Base-by-base conservation (phyloP, 1,140 invertebrate species). In the Trichomalopsis sarcophagae region DNA sequence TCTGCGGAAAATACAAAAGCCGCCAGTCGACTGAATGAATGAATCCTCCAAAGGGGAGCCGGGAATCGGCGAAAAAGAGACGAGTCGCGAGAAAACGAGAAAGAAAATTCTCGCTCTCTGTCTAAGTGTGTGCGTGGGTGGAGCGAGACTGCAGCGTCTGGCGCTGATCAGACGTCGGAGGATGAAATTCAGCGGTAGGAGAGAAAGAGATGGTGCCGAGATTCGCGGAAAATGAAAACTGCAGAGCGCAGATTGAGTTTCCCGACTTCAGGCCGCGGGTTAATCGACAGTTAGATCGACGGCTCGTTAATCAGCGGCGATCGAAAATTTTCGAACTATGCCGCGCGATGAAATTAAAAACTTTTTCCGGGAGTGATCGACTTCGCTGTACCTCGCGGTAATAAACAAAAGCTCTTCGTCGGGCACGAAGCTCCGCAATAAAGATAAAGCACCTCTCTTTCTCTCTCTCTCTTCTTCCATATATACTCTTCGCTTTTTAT, bases 381-480 rank as follows among this genome's bases (percentile, higher is more conserved):
- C 50, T 55, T 17, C 2, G 17, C 17, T 55, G 13, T 4, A 55
- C 13, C 13, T 62, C 17, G 17, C 55, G 55, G 55, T 62, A 9
- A 62, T 62, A n/a, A 71, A 71, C 23, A 71, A 71, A 71, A 71
- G 69, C 69, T 71, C 27, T n/a, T 11, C 47, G 11, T 0, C 50
- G 4, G 13, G 33, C 9, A 7, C 40, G 40, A 44, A 81, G n/a
- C 66, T 81, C 17, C 27, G 36, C 36, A 71, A 71, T 47, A 81
- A 81, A 81, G 68, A 55, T 81, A 81, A 55, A 73, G 23, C n/a
- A 81, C 11, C 69, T 80, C 62, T 84, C 77, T 87, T 44, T 86
- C 73, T 86, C 85, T 86, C 85, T 86, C 84, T 89, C 33, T 77
- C 47, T 69, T 44, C 75, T 69, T 87, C 40, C 50, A 79, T 76